Evolutionary conservation across 2,888 invertebrate genomes (phyloP), one percentile per base, ranked within the genome.

Genomic region (Doris montereyensis): DNA sequence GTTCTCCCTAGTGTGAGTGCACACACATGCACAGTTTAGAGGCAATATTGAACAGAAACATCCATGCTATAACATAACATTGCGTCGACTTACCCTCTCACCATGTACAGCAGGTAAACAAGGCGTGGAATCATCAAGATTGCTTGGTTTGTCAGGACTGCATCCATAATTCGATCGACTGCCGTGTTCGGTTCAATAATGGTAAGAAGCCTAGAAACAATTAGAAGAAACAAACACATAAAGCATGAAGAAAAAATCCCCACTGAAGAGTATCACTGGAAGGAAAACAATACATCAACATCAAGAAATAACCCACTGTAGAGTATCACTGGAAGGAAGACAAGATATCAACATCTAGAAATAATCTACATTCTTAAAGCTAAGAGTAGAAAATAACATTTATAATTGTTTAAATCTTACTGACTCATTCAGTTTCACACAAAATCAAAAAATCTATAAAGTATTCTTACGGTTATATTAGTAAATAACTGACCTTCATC

Each of bases 141-240:
- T 77, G 94, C 93, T 87, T 96, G 95, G 90, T 98, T 95, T 85
- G 92, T 92, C 57, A 93, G 93, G 83, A 98, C 94, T 34, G 96
- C 97, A 41, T 94, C 93, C 81, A 98, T 93, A 73, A 97, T 94
- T 86, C 95, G 94, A 88, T 96, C 95, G 2, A 96, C 97, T 8
- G 97, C 97, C 87, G 71, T 52, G 5, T 73, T 28, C 1, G 62
- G 57, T 21, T 73, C 13, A 24, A 79, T 30, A 35, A 81, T 32
- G 17, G 26, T 1, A 1, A 68, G 77, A 41, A 78, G 62, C 26
- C 71, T 75, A 30, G 28, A 13, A 17, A 32, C 0, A 28, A 26
- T 32, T 26, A 5, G 24, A 71, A 41, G 24, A 35, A 32, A 21
- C 17, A 0, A 1, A 52, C n/a, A n/a, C n/a, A n/a, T n/a, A 24